Conservation (phyloP, 2,113 vertebrate species). For the Deroptyus accipitrinus region DNA sequence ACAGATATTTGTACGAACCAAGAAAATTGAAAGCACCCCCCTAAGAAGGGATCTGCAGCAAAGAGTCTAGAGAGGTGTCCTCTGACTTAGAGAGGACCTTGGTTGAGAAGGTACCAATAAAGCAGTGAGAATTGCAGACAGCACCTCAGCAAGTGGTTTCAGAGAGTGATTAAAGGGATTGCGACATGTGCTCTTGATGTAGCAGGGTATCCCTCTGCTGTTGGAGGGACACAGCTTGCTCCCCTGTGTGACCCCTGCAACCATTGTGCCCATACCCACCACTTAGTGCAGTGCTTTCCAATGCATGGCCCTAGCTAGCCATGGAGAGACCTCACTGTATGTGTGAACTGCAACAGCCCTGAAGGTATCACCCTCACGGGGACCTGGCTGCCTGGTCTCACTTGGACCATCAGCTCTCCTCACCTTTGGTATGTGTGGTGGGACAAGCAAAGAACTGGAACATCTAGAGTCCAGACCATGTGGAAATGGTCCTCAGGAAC, state of each 20-base stretch:
- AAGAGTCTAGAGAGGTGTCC: neutral
- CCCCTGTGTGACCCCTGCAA: rapidly evolving
- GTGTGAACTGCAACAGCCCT: neutral
- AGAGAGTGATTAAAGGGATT: neutral
- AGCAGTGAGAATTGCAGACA: neutral
- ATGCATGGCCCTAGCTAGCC: rapidly evolving
- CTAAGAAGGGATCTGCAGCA: neutral
- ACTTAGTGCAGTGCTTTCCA: neutral
- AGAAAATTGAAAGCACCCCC: neutral
- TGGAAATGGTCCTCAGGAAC: neutral
- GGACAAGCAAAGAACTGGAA: rapidly evolving
- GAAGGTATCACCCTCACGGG: rapidly evolving
- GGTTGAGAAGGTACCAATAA: neutral
- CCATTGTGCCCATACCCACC: rapidly evolving
- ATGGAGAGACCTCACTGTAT: neutral
- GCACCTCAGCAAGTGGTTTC: neutral
- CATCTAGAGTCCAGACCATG: rapidly evolving
- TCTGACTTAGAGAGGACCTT: neutral
- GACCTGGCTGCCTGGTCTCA: neutral
- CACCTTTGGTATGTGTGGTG: neutral
- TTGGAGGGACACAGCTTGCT: neutral
- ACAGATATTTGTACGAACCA: neutral
- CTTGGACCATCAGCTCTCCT: neutral
- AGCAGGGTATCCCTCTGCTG: neutral
- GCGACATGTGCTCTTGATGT: rapidly evolving